Evolutionary conservation across 2,797 vertebrate genomes (phyloP).

Genomic region (Lacerta viridis): DNA sequence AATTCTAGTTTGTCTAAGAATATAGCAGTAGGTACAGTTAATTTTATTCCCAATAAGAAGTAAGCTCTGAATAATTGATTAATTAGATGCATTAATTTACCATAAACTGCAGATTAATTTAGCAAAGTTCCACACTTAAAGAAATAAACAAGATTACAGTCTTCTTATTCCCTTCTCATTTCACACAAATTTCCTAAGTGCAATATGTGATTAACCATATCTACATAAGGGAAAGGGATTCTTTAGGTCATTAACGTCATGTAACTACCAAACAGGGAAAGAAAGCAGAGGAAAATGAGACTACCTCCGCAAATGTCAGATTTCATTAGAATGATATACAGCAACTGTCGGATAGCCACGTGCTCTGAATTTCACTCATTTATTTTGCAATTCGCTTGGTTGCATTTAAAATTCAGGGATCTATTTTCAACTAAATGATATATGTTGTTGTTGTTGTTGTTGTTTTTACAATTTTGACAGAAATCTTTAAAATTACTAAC

Average conservation of each 20-base stretch:
- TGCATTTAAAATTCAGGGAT: background rate
- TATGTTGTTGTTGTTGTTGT: too few relatives aligned
- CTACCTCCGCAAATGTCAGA: background rate
- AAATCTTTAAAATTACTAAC: too few relatives aligned
- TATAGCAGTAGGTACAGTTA: background rate
- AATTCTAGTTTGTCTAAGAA: background rate
- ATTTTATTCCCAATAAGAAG: background rate
- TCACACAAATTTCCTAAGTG: background rate
- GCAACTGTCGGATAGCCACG: background rate
- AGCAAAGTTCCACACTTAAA: background rate
- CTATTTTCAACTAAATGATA: background rate
- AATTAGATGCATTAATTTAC: background rate
- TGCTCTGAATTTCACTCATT: background rate
- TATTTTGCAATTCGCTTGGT: background rate
- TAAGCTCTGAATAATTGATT: conserved; percentile 12
- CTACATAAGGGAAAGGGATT: background rate
- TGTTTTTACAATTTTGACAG: too few relatives aligned
- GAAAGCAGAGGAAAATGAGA: background rate
- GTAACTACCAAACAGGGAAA: background rate
- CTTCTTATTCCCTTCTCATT: background rate
- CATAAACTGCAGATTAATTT: background rate
- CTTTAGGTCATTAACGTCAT: background rate
- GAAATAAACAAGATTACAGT: background rate
- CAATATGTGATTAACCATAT: background rate
- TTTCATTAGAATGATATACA: conserved; percentile 12